Percentiles rank a stretch among this genome's conserved stretches.
Conservation (phyloP, 1,140 invertebrate genomes). For the Nasonia vitripennis region DNA sequence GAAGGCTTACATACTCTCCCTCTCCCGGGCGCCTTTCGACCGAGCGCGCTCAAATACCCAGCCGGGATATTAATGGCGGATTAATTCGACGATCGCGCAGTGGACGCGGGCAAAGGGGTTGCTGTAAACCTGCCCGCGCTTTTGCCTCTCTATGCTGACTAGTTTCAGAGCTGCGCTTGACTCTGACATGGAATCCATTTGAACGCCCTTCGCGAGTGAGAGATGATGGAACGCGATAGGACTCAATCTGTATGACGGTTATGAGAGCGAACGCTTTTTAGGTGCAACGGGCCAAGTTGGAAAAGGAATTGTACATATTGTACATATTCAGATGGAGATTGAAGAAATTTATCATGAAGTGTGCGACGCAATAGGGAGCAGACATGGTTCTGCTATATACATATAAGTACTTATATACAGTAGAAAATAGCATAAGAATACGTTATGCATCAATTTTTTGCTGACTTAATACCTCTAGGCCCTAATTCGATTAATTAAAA, state of each 20-base stretch:
- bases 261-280: conserved; percentile 32
- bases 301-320: background rate
- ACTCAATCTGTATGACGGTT: conserved; percentile 35
- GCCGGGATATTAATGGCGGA: conserved; percentile 72
- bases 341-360: too few species aligned
- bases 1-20: conserved; percentile 68
- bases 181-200: conserved; percentile 28
- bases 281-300: background rate
- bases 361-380: too few species aligned
- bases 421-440: too few species aligned
- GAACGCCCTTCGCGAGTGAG: conserved; percentile 34
- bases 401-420: too few species aligned
- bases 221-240: conserved; percentile 41
- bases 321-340: background rate
- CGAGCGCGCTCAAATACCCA: conserved; percentile 52
- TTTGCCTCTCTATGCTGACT: background rate
- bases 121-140: conserved; percentile 6
- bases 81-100: conserved; percentile 70
- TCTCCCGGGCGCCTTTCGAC: conserved; percentile 67
- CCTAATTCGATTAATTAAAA: too few species aligned
- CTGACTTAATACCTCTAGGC: too few species aligned
- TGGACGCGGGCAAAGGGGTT: conserved; percentile 28
- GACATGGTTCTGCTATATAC: too few species aligned
- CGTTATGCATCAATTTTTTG: too few species aligned
- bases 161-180: conserved; percentile 7